Evolutionary conservation across 1,140 invertebrate genomes (phyloP).

Genomic region (Parapsyche elsis): DNA sequence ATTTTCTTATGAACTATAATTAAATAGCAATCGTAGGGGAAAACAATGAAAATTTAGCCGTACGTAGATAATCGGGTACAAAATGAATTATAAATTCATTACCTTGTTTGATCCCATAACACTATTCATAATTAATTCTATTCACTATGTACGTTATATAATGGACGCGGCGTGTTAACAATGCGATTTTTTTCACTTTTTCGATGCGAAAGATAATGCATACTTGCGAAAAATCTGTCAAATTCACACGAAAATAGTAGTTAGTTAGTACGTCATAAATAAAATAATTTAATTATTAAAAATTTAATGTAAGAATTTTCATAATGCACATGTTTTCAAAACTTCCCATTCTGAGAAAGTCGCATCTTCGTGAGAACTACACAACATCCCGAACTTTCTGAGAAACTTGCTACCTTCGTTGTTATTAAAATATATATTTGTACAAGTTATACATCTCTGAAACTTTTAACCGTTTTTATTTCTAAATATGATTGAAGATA

Average conservation of each 20-base stretch:
- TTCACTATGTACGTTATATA: constrained; percentile 6
- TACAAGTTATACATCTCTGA: too few relatives aligned
- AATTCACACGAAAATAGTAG: constrained; percentile 1
- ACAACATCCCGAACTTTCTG: too few relatives aligned
- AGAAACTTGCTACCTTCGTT: too few relatives aligned
- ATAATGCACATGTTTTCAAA: too few relatives aligned
- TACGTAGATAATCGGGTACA: neutral
- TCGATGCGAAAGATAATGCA: neutral
- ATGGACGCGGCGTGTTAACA: neutral
- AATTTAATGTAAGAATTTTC: too few relatives aligned
- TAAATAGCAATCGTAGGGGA: neutral
- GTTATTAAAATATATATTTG: too few relatives aligned
- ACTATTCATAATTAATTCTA: constrained; percentile 10
- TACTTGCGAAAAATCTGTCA: constrained; percentile 11
- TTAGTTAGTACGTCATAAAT: too few relatives aligned
- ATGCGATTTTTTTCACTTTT: constrained; percentile 3
- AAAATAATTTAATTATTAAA: too few relatives aligned
- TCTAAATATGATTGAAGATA: constrained; percentile 65
- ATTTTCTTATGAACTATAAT: neutral
- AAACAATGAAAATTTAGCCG: constrained; percentile 1
- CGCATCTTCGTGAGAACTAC: too few relatives aligned
- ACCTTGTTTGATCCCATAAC: neutral
- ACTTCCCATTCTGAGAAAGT: too few relatives aligned
- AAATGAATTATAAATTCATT: constrained; percentile 1
- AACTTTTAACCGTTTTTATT: too few relatives aligned